These are phyloP conservation scores for Myzus persicae DNA, from an alignment of 1,140 invertebrate species.

Conservation along the genomic window DNA sequence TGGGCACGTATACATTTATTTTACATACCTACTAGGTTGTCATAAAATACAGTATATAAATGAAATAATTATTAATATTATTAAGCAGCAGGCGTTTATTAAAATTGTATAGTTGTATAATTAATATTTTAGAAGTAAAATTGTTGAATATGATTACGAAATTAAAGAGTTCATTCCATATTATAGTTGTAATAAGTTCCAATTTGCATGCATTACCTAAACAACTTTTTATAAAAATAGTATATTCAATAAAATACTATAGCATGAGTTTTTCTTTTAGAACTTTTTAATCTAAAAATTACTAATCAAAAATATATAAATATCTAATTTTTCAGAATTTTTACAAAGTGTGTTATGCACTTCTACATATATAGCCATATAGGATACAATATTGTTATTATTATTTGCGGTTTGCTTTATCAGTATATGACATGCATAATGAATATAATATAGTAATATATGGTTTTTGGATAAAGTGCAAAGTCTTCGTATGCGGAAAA, in stretches of 20 bases:
- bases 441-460: too few relatives aligned
- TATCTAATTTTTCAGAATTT: not conserved
- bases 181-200: not conserved
- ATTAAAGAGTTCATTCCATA: not conserved
- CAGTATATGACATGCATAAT: too few relatives aligned
- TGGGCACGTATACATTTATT: not conserved
- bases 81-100: not conserved
- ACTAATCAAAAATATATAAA: not conserved
- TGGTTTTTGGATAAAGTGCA: not conserved
- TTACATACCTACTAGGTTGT: not conserved
- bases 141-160: not conserved
- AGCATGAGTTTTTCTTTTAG: too few relatives aligned
- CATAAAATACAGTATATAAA: not conserved
- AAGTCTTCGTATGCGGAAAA: not conserved
- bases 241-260: too few relatives aligned
- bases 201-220: not conserved
- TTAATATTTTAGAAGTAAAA: not conserved
- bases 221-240: not conserved
- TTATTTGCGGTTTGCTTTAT: too few relatives aligned
- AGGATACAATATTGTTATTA: too few relatives aligned
- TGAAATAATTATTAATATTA: not conserved
- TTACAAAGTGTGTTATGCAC: not conserved
- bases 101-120: not conserved
- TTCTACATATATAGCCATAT: not conserved
- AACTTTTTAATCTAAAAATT: not conserved